phyloP scores from a whole-genome alignment of 2,113 vertebrate genomes.

The Zosterops hypoxanthus region DNA sequence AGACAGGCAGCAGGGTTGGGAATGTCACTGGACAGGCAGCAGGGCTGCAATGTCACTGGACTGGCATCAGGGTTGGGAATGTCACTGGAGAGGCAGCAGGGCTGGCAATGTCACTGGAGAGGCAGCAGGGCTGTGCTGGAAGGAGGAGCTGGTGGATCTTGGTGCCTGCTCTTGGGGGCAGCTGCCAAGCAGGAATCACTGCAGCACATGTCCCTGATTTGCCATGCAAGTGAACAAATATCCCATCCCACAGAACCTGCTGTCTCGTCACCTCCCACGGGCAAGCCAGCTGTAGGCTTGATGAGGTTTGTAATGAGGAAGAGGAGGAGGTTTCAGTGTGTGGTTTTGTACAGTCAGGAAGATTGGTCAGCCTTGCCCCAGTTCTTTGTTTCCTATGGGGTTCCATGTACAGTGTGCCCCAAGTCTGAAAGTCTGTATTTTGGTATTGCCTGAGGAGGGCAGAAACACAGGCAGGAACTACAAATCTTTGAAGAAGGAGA shows the following conservation, averaged over 20 bases:
- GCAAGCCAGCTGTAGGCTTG: no score
- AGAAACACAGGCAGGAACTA: background rate
- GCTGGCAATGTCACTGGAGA: background rate
- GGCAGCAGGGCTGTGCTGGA: background rate
- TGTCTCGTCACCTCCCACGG: background rate
- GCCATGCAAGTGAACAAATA: background rate
- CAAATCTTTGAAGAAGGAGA: background rate
- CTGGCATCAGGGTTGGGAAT: background rate
- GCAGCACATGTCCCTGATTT: background rate
- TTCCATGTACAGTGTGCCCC: background rate
- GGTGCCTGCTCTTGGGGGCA: background rate
- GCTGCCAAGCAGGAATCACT: background rate
- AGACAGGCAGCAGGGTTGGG: background rate
- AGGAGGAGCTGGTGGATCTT: background rate
- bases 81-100: background rate
- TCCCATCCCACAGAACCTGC: background rate
- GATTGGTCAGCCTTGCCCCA: background rate
- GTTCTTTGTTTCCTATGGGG: background rate
- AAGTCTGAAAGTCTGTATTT: background rate
- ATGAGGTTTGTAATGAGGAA: background rate
- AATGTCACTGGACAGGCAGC: background rate
- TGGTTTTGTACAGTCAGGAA: background rate
- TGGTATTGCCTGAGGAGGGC: background rate
- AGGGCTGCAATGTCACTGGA: background rate
- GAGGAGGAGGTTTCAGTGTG: rapidly evolving